Conservation (phyloP, 2,888 invertebrate species). For the Isoperla grammatica region DNA sequence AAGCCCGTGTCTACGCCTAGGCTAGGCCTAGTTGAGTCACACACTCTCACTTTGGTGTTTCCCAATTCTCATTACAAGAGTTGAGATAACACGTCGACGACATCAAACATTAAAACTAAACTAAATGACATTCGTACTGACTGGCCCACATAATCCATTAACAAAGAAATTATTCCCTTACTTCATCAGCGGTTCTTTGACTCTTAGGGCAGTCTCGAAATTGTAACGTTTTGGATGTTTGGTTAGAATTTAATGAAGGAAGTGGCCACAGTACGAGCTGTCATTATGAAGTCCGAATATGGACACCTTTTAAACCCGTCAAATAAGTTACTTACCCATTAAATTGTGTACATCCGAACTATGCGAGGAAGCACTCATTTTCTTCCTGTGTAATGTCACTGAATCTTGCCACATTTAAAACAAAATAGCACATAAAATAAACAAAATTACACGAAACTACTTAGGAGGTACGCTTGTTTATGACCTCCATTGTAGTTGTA, state of each 20-base stretch:
- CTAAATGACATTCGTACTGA: too few relatives aligned
- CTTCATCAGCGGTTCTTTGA: too few relatives aligned
- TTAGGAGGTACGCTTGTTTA: slow-evolving; percentile 2
- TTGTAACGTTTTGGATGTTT: not conserved
- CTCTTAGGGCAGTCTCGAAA: too few relatives aligned
- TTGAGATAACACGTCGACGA: too few relatives aligned
- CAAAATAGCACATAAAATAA: slow-evolving; percentile 4
- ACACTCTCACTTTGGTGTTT: too few relatives aligned
- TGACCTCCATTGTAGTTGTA: slow-evolving; percentile 3
- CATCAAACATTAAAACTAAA: too few relatives aligned
- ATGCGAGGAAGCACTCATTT: slow-evolving; percentile 32
- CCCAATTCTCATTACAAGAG: too few relatives aligned
- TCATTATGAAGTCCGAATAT: slow-evolving; percentile 9
- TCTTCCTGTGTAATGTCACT: slow-evolving; percentile 24
- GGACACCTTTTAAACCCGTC: not conserved
- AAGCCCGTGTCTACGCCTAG: too few relatives aligned
- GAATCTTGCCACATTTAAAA: slow-evolving; percentile 26
- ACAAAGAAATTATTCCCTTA: too few relatives aligned
- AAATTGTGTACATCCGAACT: slow-evolving; percentile 31
- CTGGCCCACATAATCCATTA: too few relatives aligned
- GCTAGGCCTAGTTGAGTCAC: too few relatives aligned
- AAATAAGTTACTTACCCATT: slow-evolving; percentile 28
- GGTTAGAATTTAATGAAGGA: slow-evolving; percentile 5
- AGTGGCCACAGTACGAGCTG: slow-evolving; percentile 4
- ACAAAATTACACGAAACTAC: slow-evolving; percentile 4